phyloP scores from a whole-genome alignment of 1,140 invertebrate species.

The Drosophila rufa region DNA sequence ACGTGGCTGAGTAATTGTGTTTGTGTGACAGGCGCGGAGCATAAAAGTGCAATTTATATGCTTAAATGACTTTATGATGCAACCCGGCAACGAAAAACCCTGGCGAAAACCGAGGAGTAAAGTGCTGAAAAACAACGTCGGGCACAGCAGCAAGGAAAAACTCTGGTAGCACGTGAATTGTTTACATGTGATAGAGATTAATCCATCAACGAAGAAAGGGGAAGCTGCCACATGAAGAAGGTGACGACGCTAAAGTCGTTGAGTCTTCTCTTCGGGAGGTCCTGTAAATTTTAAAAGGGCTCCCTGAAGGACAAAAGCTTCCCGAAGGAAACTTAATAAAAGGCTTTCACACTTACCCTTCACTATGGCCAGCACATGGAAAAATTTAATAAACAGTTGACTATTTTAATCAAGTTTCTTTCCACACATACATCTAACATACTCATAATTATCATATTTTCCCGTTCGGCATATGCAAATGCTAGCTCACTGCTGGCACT shows the following conservation, averaged over 20 bases:
- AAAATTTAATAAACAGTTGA: slow-evolving; percentile 50
- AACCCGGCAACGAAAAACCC: slow-evolving; percentile 25
- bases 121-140: slow-evolving; percentile 39
- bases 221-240: slow-evolving; percentile 18
- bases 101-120: slow-evolving; percentile 27
- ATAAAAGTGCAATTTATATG: slow-evolving; percentile 83
- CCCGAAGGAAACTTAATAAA: slow-evolving; percentile 54
- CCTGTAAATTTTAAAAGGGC: slow-evolving; percentile 18
- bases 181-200: slow-evolving; percentile 71
- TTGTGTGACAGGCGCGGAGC: slow-evolving; percentile 57
- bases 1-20: slow-evolving; percentile 71
- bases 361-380: slow-evolving; percentile 3
- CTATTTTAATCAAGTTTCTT: slow-evolving; percentile 20
- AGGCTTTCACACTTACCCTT: slow-evolving; percentile 26
- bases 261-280: slow-evolving; percentile 17
- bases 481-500: slow-evolving; percentile 38
- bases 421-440: slow-evolving; percentile 1
- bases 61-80: slow-evolving; percentile 82
- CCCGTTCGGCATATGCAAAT: slow-evolving; percentile 55
- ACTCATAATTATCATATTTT: slow-evolving; percentile 10
- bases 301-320: background rate
- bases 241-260: background rate
- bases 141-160: slow-evolving; percentile 24
- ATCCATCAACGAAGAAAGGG: slow-evolving; percentile 56
- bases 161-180: slow-evolving; percentile 44